Percentiles rank a stretch among this genome's conserved stretches.
Evolutionary conservation across 2,113 vertebrate species (phyloP).

Genomic region (Saccopteryx bilineata): DNA sequence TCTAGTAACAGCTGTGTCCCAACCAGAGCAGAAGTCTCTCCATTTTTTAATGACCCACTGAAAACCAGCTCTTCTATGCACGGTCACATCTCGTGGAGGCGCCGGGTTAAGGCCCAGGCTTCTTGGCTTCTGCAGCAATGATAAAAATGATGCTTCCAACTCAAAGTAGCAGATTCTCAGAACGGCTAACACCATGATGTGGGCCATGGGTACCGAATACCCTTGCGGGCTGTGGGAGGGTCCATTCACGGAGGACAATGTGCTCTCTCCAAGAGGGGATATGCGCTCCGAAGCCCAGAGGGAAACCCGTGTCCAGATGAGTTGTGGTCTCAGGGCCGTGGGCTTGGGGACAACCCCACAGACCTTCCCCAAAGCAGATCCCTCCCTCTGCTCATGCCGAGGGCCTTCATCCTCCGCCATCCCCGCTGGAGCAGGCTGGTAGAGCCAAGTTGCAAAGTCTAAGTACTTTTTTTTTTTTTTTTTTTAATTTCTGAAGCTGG

Average conservation of each 20-base stretch:
- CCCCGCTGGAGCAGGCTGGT: constrained; percentile 68
- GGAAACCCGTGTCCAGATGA: background rate
- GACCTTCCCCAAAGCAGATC: background rate
- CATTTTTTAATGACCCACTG: background rate
- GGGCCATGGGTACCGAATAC: fast-evolving
- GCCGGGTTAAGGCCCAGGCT: fast-evolving
- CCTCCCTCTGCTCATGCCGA: constrained; percentile 64
- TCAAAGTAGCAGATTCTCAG: background rate
- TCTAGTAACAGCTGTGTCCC: background rate
- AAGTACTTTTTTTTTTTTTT: too few species aligned
- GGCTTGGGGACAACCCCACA: fast-evolving
- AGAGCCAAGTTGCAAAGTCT: constrained; percentile 76
- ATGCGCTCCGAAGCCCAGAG: background rate
- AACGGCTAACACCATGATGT: background rate
- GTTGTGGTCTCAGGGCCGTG: fast-evolving
- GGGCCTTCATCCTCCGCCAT: background rate
- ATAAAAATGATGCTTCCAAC: background rate
- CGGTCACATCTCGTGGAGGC: fast-evolving
- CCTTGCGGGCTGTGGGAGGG: fast-evolving
- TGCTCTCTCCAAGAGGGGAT: background rate
- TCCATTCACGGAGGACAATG: background rate
- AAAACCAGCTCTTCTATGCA: background rate
- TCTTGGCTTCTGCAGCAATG: fast-evolving
- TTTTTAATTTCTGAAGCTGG: too few species aligned
- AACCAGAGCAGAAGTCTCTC: background rate